Evolutionary conservation across 1,140 invertebrate genomes (phyloP), one percentile per base, ranked within the genome.

Genomic region (Neotoxoptera formosana): DNA sequence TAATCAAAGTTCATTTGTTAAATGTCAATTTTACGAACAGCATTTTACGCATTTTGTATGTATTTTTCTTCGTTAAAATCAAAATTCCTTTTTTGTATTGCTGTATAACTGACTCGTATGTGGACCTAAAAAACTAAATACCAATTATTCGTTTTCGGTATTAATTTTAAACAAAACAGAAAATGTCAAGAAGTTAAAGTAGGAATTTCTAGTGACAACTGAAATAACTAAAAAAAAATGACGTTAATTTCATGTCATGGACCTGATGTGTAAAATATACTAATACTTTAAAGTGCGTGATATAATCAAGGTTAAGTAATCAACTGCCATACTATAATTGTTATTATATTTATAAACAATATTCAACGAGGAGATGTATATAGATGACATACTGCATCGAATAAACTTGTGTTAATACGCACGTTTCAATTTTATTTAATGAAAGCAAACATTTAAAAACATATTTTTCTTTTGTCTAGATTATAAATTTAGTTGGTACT

Each of bases 161-260:
- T 76, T 76, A 76, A 20, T 76, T n/a, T n/a, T 76, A n/a, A 67
- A 76, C 14, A 17, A 76, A 76, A 34, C 14, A 76, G 30, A 17
- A 76, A 76, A 76, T 76, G 60, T 76, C 30, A 76, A 76, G 60
- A 76, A n/a, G 60, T n/a, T 14, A 17, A 76, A 17, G 60, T 21
- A 14, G 30, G 30, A 76, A 76, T n/a, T n/a, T 76, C 60, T n/a
- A 7, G 14, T 76, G 60, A 76, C 60, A 76, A 20, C 30, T n/a
- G 60, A 76, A 76, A 76, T 76, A n/a, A n/a, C 14, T 76, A 76
- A 76, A 76, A 67, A 76, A n/a, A 76, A 76, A 30, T 76, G n/a
- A 41, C 60, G 2, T n/a, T 76, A 76, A 76, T 14, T 76, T 17
- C 6, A 76, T 76, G 30, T 76, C 60, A 76, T n/a, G n/a, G 30